Conservation (phyloP, 2,888 invertebrate genomes). For the Hecatera dysodea region DNA sequence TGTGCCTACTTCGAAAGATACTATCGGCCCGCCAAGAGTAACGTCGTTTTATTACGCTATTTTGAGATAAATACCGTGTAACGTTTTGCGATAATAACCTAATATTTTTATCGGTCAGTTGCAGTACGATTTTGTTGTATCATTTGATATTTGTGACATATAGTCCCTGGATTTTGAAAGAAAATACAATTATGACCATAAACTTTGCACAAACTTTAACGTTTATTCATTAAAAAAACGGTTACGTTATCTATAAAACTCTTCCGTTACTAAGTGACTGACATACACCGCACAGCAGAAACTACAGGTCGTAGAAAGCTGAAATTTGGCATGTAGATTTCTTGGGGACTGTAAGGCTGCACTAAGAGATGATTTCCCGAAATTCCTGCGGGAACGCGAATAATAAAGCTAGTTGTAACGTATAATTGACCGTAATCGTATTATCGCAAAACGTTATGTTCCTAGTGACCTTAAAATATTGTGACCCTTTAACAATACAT, state of each 20-base stretch:
- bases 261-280: too few relatives aligned
- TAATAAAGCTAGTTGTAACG: too few relatives aligned
- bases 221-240: neutral
- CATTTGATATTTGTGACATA: neutral
- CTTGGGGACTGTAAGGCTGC: too few relatives aligned
- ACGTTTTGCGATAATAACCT: conserved; percentile 30
- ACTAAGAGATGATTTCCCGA: too few relatives aligned
- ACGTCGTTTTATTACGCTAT: conserved; percentile 46
- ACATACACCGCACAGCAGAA: too few relatives aligned
- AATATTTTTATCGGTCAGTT: neutral
- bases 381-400: too few relatives aligned
- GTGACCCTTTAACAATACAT: conserved; percentile 16
- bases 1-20: conserved; percentile 97
- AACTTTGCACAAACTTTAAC: neutral
- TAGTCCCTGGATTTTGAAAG: neutral
- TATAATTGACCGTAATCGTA: neutral
- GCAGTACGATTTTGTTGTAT: neutral
- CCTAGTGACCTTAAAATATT: conserved; percentile 1
- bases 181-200: neutral
- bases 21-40: conserved; percentile 89
- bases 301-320: too few relatives aligned
- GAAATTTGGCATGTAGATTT: too few relatives aligned
- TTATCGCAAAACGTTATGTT: conserved; percentile 28
- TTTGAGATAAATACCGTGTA: conserved; percentile 23
- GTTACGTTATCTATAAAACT: neutral